Conservation (phyloP, 2,797 vertebrate genomes). For the Dendrocincla tyrannina region DNA sequence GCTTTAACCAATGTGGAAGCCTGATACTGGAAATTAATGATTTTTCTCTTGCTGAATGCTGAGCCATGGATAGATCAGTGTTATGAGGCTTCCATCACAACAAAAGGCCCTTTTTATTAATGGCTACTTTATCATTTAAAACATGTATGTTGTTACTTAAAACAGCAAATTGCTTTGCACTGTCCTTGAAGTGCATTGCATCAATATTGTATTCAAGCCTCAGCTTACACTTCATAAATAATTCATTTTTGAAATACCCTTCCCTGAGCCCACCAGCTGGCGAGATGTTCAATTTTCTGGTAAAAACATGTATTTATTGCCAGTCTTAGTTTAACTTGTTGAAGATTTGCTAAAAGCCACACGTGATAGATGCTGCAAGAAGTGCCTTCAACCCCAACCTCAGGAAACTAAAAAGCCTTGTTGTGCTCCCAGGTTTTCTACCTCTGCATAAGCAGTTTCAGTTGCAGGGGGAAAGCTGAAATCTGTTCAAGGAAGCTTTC, state of each 20-base stretch:
- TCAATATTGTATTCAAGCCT: constrained; percentile 76
- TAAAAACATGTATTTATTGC: constrained; percentile 74
- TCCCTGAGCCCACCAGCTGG: constrained; percentile 64
- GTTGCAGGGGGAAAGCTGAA: constrained; percentile 42
- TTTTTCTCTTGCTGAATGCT: not conserved
- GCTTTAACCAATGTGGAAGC: not conserved
- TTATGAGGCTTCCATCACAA: constrained; percentile 22
- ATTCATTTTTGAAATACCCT: constrained; percentile 72
- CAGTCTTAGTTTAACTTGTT: constrained; percentile 59
- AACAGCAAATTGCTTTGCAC: constrained; percentile 62
- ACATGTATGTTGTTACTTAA: constrained; percentile 59
- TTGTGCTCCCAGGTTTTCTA: constrained; percentile 55
- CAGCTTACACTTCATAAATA: constrained; percentile 77
- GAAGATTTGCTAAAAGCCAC: constrained; percentile 72
- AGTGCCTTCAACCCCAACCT: constrained; percentile 59
- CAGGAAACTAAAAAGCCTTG: constrained; percentile 39
- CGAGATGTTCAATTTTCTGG: constrained; percentile 67
- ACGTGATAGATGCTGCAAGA: constrained; percentile 56
- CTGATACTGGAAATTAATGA: not conserved
- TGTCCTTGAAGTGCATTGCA: constrained; percentile 72
- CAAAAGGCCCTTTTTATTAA: constrained; percentile 47
- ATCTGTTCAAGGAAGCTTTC: constrained; percentile 53
- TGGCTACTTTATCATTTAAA: constrained; percentile 56
- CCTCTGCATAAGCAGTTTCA: constrained; percentile 43
- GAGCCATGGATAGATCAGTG: not conserved